Base-by-base conservation (phyloP, 2,797 vertebrate species). In the Lacerta bilineata region DNA sequence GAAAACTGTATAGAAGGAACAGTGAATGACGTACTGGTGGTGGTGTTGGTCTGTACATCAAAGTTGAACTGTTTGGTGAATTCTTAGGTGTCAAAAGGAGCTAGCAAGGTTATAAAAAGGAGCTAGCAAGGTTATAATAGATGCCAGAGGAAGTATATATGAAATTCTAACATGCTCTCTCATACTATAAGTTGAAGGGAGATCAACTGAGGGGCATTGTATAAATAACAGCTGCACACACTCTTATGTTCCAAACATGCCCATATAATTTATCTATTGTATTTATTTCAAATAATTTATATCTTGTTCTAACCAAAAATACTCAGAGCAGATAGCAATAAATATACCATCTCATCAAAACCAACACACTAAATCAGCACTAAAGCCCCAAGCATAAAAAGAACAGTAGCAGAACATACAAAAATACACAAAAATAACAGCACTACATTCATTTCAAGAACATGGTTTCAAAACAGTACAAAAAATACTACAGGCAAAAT, bases 401-500 rank as follows among this genome's bases (percentile, higher is more conserved):
- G 25, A 80, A 9, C 36, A 82, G 15, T 64, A 13, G 41, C 25
- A 11, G 41, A 74, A 36, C 23, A 78, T 59, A 71, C 4, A 55
- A 39, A 80, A 69, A 4, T 71, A 80, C 17, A 69, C n/a, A 74
- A 50, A 5, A 36, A 71, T 71, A 80, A 80, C 41, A 4, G 23
- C 27, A 68, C 20, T 77, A 66, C 17, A 39, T 36, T 79, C 8
- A 29, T 80, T 72, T 39, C 33, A 71, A 80, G 41, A 85, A 64
- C 75, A 78, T 6, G 55, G n/a, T 74, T 84, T 74, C 71, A 66
- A 66, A 66, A 66, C 25, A 39, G 61, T 59, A 29, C 6, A 74
- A 82, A 59, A 80, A 68, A 15, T 75, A 66, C 11, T 81, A n/a
- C 23, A 55, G 27, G 9, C n/a, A 85, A 89, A 75, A 89, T 80